Percentiles rank a stretch among this genome's conserved stretches.
These are phyloP conservation scores for Brachyopa scutellaris DNA, from an alignment of 2,888 invertebrate genomes.

Conservation along the genomic window DNA sequence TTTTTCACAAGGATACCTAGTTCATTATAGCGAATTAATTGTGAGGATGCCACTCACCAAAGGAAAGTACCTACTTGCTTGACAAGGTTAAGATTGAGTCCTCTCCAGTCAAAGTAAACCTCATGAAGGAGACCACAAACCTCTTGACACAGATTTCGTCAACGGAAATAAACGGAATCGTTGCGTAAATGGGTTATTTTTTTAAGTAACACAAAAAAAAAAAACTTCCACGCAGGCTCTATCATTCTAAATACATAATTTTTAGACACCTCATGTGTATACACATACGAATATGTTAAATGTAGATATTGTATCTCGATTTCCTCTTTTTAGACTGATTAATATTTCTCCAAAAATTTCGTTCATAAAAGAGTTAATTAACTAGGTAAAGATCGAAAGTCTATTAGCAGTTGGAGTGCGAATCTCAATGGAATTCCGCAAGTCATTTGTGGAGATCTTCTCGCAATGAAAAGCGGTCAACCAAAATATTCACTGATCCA, in stretches of 20 bases:
- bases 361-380: slow-evolving; percentile 37
- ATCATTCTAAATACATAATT: slow-evolving; percentile 54
- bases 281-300: too few species aligned
- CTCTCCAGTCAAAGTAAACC: slow-evolving; percentile 31
- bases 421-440: background rate
- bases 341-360: slow-evolving; percentile 21
- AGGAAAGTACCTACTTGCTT: background rate
- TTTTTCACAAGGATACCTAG: too few species aligned
- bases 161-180: background rate
- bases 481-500: background rate
- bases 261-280: background rate
- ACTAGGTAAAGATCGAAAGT: slow-evolving; percentile 6
- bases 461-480: background rate
- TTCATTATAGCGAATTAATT: too few species aligned
- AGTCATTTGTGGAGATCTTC: background rate
- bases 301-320: background rate
- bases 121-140: background rate
- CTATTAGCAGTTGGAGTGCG: background rate
- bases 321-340: background rate
- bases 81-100: slow-evolving; percentile 40
- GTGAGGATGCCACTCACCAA: background rate
- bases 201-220: slow-evolving; percentile 21
- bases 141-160: slow-evolving; percentile 42
- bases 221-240: slow-evolving; percentile 41
- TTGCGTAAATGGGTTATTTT: background rate